phyloP scores from a whole-genome alignment of 2,888 invertebrate species.

The Ectobius pallidus region DNA sequence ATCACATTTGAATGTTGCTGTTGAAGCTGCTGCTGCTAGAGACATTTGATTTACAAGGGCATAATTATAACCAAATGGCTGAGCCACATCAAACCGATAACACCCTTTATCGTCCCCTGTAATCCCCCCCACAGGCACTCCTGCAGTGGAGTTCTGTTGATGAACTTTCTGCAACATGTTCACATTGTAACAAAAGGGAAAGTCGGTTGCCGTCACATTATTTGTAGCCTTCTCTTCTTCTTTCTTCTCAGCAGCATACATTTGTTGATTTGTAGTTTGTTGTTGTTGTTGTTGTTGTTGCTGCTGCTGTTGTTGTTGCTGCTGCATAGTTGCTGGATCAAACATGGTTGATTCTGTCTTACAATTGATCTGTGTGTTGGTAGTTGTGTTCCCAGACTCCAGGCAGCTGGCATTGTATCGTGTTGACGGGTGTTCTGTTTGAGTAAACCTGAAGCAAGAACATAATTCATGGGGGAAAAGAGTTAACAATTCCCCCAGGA shows the following conservation, averaged over 20 bases:
- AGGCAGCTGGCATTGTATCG: conserved; percentile 39
- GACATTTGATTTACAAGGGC: conserved; percentile 87
- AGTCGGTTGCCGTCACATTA: conserved; percentile 50
- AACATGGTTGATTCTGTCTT: conserved; percentile 41
- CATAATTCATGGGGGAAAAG: conserved; percentile 13
- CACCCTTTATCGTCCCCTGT: conserved; percentile 57
- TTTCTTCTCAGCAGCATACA: conserved; percentile 29
- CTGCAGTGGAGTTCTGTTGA: conserved; percentile 47
- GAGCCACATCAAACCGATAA: conserved; percentile 58
- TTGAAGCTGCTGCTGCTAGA: conserved; percentile 66
- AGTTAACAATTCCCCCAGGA: not conserved
- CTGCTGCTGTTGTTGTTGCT: conserved; percentile 53
- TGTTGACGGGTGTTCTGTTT: conserved; percentile 40
- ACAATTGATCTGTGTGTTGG: conserved; percentile 32
- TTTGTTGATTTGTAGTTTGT: conserved; percentile 36
- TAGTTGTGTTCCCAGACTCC: conserved; percentile 29
- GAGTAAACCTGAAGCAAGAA: conserved; percentile 41
- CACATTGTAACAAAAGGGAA: conserved; percentile 59
- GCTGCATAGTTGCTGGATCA: conserved; percentile 47
- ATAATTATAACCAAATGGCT: conserved; percentile 69
- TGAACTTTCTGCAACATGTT: conserved; percentile 59
- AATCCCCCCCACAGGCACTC: conserved; percentile 55
- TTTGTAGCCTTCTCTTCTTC: conserved; percentile 36
- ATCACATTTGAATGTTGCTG: conserved; percentile 87
- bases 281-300: conserved; percentile 49